Evolutionary conservation across 2,797 vertebrate genomes (phyloP).

Genomic region (Peromyscus melanophrys): DNA sequence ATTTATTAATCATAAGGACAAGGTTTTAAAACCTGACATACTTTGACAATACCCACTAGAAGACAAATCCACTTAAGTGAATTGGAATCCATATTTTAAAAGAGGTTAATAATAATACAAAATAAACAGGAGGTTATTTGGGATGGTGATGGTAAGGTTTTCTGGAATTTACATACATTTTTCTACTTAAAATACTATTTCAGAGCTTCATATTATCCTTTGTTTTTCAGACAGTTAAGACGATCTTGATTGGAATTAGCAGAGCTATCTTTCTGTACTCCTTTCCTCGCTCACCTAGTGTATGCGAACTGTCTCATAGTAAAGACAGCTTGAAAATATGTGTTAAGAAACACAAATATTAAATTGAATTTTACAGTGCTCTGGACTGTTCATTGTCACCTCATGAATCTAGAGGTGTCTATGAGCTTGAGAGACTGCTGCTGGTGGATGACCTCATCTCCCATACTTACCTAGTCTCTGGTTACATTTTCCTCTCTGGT

Average conservation of each 20-base stretch:
- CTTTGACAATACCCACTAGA: neutral
- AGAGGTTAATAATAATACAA: neutral
- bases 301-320: slow-evolving; percentile 57
- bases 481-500: slow-evolving; percentile 82
- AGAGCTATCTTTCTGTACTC: neutral
- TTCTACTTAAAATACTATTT: neutral
- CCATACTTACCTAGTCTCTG: slow-evolving; percentile 86
- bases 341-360: slow-evolving; percentile 82
- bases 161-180: slow-evolving; percentile 7
- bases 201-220: neutral
- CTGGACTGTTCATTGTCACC: slow-evolving; percentile 84
- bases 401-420: slow-evolving; percentile 88
- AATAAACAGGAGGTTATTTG: neutral
- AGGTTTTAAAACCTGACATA: neutral
- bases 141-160: neutral
- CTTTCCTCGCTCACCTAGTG: slow-evolving; percentile 63
- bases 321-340: slow-evolving; percentile 81
- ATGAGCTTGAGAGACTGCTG: slow-evolving; percentile 85
- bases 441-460: slow-evolving; percentile 88
- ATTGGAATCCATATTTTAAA: slow-evolving; percentile 29
- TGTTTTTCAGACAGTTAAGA: slow-evolving; percentile 27
- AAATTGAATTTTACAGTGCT: slow-evolving; percentile 87
- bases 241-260: slow-evolving; percentile 22
- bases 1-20: slow-evolving; percentile 41
- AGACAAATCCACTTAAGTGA: slow-evolving; percentile 29